Conservation (phyloP, 2,113 vertebrate genomes). For the Panthera leo region DNA sequence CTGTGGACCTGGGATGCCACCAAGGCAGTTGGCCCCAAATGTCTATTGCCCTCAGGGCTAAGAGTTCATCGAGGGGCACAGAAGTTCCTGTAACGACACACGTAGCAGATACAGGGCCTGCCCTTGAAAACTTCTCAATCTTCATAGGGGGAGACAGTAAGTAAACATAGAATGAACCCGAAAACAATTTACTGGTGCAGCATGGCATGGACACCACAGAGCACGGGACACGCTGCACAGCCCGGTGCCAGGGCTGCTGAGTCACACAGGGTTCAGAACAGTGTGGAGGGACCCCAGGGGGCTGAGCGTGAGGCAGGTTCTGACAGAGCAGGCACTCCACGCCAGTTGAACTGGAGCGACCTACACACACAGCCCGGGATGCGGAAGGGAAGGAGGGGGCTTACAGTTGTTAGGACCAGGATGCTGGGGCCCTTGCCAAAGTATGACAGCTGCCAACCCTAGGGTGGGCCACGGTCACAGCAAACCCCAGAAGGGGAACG, state of each 20-base stretch:
- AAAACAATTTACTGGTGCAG: not conserved
- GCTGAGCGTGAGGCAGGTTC: not conserved
- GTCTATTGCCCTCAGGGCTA: not conserved
- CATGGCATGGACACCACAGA: not conserved
- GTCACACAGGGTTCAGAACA: constrained; percentile 39
- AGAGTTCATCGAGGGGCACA: not conserved
- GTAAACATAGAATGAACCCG: not conserved
- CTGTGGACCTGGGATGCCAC: fast-evolving
- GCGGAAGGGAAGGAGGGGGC: not conserved
- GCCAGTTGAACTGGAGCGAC: not conserved
- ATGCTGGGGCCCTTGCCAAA: not conserved
- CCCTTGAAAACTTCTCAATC: not conserved
- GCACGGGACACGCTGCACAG: not conserved
- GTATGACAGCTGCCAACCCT: not conserved
- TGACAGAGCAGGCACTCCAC: not conserved
- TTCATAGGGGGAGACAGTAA: not conserved
- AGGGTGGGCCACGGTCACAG: not conserved
- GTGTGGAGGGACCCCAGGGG: constrained; percentile 12
- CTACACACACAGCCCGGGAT: not conserved
- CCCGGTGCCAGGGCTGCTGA: not conserved
- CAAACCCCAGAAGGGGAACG: not conserved
- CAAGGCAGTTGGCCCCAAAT: not conserved
- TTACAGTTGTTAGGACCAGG: not conserved
- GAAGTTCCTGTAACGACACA: not conserved
- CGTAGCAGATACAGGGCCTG: not conserved